phyloP scores from a whole-genome alignment of 2,113 vertebrate species.

The Sarotherodon lohbergeri region DNA sequence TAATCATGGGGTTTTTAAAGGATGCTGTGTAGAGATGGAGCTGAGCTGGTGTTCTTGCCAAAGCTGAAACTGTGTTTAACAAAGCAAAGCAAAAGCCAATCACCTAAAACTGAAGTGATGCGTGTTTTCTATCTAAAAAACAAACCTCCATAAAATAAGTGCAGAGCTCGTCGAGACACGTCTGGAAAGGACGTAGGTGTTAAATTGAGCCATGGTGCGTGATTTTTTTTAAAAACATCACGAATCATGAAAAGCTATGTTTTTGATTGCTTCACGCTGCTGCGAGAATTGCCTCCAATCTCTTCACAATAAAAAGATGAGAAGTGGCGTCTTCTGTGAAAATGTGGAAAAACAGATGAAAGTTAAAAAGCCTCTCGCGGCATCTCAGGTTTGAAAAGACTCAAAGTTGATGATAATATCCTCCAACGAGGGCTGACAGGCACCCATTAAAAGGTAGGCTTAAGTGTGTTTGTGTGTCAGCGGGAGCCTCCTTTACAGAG shows the following conservation, averaged over 20 bases:
- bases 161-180: not conserved
- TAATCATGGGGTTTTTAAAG: not conserved
- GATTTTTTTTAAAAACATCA: not conserved
- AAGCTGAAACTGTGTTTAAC: no score
- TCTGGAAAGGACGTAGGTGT: not conserved
- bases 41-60: no score
- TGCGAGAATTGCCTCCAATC: not conserved
- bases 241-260: not conserved
- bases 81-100: not conserved
- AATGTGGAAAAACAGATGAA: not conserved
- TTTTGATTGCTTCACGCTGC: not conserved
- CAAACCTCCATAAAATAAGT: not conserved
- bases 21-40: not conserved
- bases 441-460: not conserved
- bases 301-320: not conserved
- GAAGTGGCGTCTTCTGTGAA: not conserved
- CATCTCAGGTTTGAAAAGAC: not conserved
- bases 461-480: conserved; percentile 33
- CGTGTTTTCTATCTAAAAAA: not conserved
- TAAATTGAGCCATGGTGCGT: not conserved
- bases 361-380: not conserved
- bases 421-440: not conserved
- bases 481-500: not conserved
- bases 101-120: not conserved
- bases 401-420: not conserved